Evolutionary conservation across 2,888 invertebrate genomes (phyloP).

Genomic region (Andrena praecox): DNA sequence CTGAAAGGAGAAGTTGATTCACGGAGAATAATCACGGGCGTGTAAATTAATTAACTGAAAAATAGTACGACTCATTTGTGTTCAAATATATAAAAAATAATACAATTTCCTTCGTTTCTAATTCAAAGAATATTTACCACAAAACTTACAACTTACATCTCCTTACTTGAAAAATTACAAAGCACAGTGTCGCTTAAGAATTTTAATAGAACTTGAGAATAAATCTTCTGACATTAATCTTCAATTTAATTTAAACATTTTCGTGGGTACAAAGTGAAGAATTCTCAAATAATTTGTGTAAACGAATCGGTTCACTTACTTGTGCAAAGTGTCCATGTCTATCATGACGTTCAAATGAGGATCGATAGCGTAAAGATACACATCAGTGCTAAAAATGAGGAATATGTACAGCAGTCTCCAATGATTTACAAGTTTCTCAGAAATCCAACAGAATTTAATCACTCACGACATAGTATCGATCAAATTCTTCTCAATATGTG

Average conservation of each 20-base stretch:
- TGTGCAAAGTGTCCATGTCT: conserved; percentile 92
- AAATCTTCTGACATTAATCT: no score
- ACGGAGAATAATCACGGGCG: no score
- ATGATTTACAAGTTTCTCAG: no score
- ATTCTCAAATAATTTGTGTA: not conserved
- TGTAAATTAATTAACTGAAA: not conserved
- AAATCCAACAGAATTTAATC: not conserved
- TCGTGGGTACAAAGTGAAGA: no score
- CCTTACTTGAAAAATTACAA: no score
- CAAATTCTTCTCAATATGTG: conserved; percentile 89
- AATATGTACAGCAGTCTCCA: not conserved
- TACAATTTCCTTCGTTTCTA: no score
- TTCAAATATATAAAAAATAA: no score
- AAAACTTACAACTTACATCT: no score
- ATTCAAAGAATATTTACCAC: no score
- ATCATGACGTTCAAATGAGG: conserved; percentile 92
- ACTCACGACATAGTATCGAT: conserved; percentile 90
- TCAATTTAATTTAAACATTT: no score
- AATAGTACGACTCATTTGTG: not conserved
- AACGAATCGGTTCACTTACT: conserved; percentile 85
- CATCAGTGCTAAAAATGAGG: conserved; percentile 88
- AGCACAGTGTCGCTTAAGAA: no score
- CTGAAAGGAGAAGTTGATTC: conserved; percentile 83
- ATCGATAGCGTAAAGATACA: conserved; percentile 94
- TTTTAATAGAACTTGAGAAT: no score